Base-by-base conservation (phyloP, 1,140 invertebrate genomes). In the Leptopilina clavipes region DNA sequence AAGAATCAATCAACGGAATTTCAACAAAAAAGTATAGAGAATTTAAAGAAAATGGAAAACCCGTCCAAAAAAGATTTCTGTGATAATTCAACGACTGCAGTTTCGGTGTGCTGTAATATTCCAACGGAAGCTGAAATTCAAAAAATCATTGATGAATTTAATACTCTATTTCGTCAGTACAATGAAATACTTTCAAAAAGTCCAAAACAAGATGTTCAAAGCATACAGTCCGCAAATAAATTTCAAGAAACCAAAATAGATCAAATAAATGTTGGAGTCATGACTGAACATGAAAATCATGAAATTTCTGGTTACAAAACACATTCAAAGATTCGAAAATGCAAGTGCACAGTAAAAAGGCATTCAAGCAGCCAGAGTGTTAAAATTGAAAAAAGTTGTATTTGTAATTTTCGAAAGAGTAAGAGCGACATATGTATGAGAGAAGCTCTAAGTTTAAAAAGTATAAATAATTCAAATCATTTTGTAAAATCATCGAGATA, bases 61-160 rank as follows among this genome's bases (percentile, higher is more conserved):
- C 14, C n/a, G 6, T 17, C 48, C 1, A n/a, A 17, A 17, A 52
- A 52, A 52, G n/a, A 52, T 52, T 7, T 17, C 17, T 52, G n/a
- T 8, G n/a, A 52, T 17, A 17, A 52, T 52, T 10, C 22, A 43
- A 59, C n/a, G 19, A 6, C 40, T 59, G 52, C 72, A 18, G 11
- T 56, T 18, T 12, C 52, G 19, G n/a, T 14, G 1, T 59, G 54
- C 14, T 70, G 14, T 52, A 84, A 79, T 54, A 83, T 82, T 6
- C 79, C 77, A 17, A 65, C 25, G 5, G 25, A 65, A 65, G 25
- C 22, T 1, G 56, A 65, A 31, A 65, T 31, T 65, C 22, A 31
- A 31, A 31, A 31, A 31, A 65, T 22, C 5, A 31, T 65, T 65
- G 22, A 65, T 8, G 56, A 31, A 5, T 31, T 14, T 11, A 65